Evolutionary conservation across 2,888 invertebrate species (phyloP), one percentile per base, ranked within the genome.

Genomic region (Calameuta pallipes): DNA sequence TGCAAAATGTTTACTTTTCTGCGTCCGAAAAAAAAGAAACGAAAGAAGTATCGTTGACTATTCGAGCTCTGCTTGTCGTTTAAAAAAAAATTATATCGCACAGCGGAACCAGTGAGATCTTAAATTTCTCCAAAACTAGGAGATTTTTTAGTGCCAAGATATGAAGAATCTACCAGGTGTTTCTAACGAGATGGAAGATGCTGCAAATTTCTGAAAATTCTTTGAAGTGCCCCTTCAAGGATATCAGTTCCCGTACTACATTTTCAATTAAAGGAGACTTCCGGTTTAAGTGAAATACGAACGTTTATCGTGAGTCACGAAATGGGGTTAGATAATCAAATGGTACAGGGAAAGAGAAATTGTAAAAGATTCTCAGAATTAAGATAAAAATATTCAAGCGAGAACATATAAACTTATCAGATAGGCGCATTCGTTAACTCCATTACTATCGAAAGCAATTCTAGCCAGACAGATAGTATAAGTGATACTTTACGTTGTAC

Each of bases 81-180:
- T 15, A 6, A 35, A 6, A 34, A 31, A 33, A 71, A 71, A 71
- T 71, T 4, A 33, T 33, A 23, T 30, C 6, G 30, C 71, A 71
- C 3, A 33, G 33, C 15, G 31, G 71, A 71, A 71, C 71, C 23
- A 34, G 73, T 71, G 73, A 68, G 70, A 35, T 79, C 37, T 15
- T 79, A 74, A 74, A 15, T 78, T 78, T 76, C 68, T 75, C 23
- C 73, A 77, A 82, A 76, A 80, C 81, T 79, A 80, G 79, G 77
- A 80, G 75, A 79, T 80, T 81, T 76, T 80, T 76, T 80, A 81
- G 83, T 82, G 87, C 82, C 82, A 82, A 86, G 78, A 76, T 71
- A 70, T 75, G 41, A 56, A 15, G 41, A 23, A 56, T 23, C 31
- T 68, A 33, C 33, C 68, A 35, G 34, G n/a, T 30, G 73, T 76